These are phyloP conservation scores for Zosterops lateralis DNA, from an alignment of 2,113 vertebrate genomes.

Conservation along the genomic window DNA sequence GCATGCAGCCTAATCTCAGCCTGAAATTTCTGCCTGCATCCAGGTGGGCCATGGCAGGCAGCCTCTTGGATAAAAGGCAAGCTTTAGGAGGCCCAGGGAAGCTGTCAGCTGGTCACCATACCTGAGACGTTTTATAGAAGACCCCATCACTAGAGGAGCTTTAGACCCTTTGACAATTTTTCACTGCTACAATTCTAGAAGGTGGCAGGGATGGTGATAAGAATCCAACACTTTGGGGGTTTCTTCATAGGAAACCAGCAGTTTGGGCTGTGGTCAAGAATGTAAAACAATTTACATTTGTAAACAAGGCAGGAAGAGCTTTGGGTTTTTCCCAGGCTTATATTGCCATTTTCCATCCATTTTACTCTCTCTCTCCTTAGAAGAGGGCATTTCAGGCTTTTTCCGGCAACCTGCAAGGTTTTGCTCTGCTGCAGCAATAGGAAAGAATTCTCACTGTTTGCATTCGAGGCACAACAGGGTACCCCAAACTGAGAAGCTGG, in stretches of 20 bases:
- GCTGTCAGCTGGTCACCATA: background rate
- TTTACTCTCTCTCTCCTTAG: background rate
- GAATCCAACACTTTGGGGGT: background rate
- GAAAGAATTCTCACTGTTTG: background rate
- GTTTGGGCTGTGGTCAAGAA: background rate
- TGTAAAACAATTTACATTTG: background rate
- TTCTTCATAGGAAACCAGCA: background rate
- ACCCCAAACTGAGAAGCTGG: background rate
- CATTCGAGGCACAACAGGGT: fast-evolving
- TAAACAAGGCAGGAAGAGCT: background rate
- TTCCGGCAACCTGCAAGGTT: background rate
- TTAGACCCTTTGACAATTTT: background rate
- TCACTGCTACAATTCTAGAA: background rate
- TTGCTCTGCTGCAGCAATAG: background rate
- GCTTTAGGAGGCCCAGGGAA: background rate
- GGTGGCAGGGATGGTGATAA: fast-evolving
- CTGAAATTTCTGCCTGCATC: background rate
- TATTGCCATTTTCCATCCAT: background rate
- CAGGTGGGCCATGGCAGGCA: background rate
- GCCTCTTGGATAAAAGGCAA: background rate
- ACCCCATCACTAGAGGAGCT: background rate
- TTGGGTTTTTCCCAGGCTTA: background rate
- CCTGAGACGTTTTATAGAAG: background rate
- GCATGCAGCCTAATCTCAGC: background rate
- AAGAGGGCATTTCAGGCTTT: background rate